Conservation (phyloP, 2,888 invertebrate genomes). For the Gryllus longicercus region DNA sequence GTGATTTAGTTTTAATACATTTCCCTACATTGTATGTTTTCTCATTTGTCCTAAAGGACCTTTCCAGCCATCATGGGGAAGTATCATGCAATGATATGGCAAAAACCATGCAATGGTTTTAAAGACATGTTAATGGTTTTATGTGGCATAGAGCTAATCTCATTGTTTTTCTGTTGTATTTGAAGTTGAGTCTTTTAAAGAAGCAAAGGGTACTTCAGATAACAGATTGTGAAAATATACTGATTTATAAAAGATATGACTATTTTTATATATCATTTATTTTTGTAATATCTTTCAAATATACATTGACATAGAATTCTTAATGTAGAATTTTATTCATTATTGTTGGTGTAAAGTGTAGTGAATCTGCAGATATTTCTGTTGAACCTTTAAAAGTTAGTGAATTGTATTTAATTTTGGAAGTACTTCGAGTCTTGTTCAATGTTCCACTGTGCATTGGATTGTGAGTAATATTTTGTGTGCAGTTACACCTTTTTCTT, state of each 20-base stretch:
- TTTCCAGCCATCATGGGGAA: neutral
- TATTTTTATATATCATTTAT: neutral
- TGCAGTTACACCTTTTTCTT: too few relatives aligned
- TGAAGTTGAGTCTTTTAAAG: neutral
- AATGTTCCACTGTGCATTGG: too few relatives aligned
- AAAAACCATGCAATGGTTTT: neutral
- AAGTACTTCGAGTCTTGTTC: too few relatives aligned
- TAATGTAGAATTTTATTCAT: neutral
- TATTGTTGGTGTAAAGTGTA: neutral
- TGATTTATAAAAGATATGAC: neutral
- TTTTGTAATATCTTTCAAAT: neutral
- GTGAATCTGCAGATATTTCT: neutral
- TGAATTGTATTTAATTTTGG: too few relatives aligned
- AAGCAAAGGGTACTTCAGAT: neutral
- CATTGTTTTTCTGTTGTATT: too few relatives aligned
- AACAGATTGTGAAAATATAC: conserved; percentile 6
- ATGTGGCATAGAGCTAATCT: too few relatives aligned
- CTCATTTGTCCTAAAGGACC: neutral
- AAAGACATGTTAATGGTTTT: neutral
- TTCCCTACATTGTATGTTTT: neutral
- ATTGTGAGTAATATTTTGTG: too few relatives aligned
- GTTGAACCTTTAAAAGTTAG: neutral
- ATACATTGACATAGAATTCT: neutral
- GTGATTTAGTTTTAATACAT: conserved; percentile 10
- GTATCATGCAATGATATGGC: neutral